Conservation (phyloP, 2,888 invertebrate genomes). For the Byasa hedistus region DNA sequence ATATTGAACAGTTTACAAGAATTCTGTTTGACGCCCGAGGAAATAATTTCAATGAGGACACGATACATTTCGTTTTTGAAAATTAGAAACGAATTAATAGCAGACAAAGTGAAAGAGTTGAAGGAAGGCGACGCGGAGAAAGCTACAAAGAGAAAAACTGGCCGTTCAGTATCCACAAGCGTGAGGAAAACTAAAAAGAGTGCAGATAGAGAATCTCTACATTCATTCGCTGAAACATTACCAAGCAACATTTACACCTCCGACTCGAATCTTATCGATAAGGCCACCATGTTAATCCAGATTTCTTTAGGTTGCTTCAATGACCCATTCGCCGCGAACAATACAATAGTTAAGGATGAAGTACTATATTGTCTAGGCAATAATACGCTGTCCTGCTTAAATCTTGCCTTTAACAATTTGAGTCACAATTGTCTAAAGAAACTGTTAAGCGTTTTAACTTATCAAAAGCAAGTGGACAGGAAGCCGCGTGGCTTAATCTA, state of each 20-base stretch:
- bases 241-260: constrained; percentile 34
- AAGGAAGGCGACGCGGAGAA: constrained; percentile 39
- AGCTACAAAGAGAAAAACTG: constrained; percentile 36
- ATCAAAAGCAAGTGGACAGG: constrained; percentile 44
- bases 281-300: constrained; percentile 42
- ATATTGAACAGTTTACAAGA: constrained; percentile 45
- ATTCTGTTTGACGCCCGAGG: constrained; percentile 47
- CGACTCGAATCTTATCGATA: constrained; percentile 41
- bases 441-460: constrained; percentile 43
- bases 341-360: constrained; percentile 40
- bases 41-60: constrained; percentile 39
- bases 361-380: constrained; percentile 49
- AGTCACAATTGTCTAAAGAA: constrained; percentile 46
- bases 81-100: constrained; percentile 40
- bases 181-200: constrained; percentile 37
- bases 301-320: constrained; percentile 40
- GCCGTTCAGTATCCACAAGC: constrained; percentile 10
- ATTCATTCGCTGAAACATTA: constrained; percentile 34
- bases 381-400: constrained; percentile 51
- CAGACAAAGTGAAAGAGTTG: constrained; percentile 38
- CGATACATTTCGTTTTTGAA: constrained; percentile 44
- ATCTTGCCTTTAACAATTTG: constrained; percentile 55
- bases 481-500: constrained; percentile 53
- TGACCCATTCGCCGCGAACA: constrained; percentile 45
- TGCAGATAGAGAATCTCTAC: constrained; percentile 40